Base-by-base conservation (phyloP, 30 jellyfish, hydroid and myxozoan genomes). In the Rhopilema esculentum region DNA sequence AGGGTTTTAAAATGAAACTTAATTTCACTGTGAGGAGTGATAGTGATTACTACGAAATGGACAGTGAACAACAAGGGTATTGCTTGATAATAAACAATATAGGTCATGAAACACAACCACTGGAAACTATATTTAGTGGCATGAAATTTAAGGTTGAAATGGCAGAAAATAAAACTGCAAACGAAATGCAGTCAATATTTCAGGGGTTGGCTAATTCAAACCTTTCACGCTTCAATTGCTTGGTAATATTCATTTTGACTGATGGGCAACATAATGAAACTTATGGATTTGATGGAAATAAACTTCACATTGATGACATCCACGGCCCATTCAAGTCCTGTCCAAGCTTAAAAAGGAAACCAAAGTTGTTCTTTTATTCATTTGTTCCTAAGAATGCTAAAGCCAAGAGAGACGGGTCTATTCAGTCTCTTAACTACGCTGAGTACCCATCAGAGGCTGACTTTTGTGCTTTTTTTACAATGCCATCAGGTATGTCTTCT, bases 331-430 rank as follows among this genome's bases (percentile, higher is more conserved):
- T 85, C 49, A 85, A 85, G 65, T 16, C 25, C n/a, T 61, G 68
- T 19, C 4, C 16, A 26, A 85, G 66, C 26, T 50, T 85, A 20
- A 29, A 29, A 65, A 82, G 31, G 9, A 85, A 85, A 79, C 94
- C 94, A 26, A 85, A 85, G 64, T 28, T 85, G 1, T 85, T 85
- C 84, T 75, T 85, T 51, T 68, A 69, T 27, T 84, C 73, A 68
- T 65, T 73, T 76, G 94, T 83, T 1, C 88, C 73, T 27, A 63
- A 62, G 9, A 75, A 33, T 29, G 93, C 62, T n/a, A 65, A 84
- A 62, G 77, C 51, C 16, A 65, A 23, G 9, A 32, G 28, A 20
- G 94, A 85, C 63, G 64, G 84, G 27, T 0, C 1, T 9, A 21
- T 33, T 4, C 32, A 19, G 18, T 0, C 4, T 40, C 1, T 22